These are phyloP conservation scores for Alosa sapidissima DNA, from an alignment of 2,797 vertebrate genomes.

Conservation along the genomic window DNA sequence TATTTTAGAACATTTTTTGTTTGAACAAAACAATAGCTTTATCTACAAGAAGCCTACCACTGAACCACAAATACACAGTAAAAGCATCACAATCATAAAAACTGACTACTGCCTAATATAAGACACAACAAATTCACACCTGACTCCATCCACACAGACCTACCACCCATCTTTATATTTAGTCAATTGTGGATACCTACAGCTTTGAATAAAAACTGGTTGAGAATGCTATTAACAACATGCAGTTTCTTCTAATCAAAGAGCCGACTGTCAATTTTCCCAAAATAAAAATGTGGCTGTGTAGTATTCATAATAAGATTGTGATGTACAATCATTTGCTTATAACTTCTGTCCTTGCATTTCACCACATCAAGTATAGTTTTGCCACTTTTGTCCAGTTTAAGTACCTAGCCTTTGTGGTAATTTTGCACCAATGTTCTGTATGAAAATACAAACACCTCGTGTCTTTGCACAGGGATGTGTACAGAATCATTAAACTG, in stretches of 20 bases:
- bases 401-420: neutral
- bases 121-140: neutral
- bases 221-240: conserved; percentile 7
- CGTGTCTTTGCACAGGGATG: neutral
- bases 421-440: neutral
- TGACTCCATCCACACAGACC: neutral
- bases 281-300: neutral
- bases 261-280: neutral
- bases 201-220: conserved; percentile 17
- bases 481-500: neutral
- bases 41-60: conserved; percentile 16
- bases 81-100: neutral
- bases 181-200: neutral
- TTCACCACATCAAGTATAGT: neutral
- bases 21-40: conserved; percentile 1
- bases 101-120: neutral
- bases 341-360: neutral
- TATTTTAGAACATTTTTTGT: conserved; percentile 10
- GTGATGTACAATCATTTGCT: neutral
- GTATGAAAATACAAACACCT: neutral
- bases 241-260: neutral
- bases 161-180: neutral
- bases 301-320: neutral
- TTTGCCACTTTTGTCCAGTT: neutral
- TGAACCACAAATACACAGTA: conserved; percentile 22